A percentile compares a stretch with the other conserved stretches of the same genome.
Evolutionary conservation across 2,113 vertebrate genomes (phyloP).

Genomic region (Nerophis ophidion): DNA sequence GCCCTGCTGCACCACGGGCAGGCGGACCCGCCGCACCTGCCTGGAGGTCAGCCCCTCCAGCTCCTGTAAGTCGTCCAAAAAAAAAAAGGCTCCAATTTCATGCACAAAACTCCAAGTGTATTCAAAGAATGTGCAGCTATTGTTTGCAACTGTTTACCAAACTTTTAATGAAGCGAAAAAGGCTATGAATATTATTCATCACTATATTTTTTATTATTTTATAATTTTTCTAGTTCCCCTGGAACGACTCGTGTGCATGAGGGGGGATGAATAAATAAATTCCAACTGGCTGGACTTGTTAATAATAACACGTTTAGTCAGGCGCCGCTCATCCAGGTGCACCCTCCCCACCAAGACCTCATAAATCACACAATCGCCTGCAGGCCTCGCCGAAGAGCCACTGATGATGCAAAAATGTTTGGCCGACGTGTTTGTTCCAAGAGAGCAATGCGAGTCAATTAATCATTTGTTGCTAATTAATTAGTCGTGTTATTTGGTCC

Average conservation of each 20-base stretch:
- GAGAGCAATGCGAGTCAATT: constrained; percentile 10
- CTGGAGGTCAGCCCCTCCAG: constrained; percentile 82
- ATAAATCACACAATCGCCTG: constrained; percentile 14
- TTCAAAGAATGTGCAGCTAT: not conserved
- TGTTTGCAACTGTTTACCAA: not conserved
- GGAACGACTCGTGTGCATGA: not conserved
- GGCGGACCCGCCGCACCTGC: constrained; percentile 65
- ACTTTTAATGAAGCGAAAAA: not conserved
- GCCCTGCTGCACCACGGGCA: constrained; percentile 76
- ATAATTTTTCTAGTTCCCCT: not conserved
- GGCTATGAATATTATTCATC: not conserved
- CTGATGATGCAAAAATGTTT: constrained; percentile 12
- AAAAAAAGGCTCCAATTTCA: not conserved
- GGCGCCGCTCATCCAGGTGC: not conserved
- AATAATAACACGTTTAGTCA: not conserved
- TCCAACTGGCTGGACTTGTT: not conserved
- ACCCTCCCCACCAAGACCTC: not conserved
- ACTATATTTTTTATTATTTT: not conserved
- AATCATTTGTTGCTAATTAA: constrained; percentile 1
- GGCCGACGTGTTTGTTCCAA: not conserved
- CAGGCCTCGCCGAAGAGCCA: constrained; percentile 3
- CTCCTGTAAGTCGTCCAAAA: constrained; percentile 75
- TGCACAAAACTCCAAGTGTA: no score
- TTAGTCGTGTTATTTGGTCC: not conserved
- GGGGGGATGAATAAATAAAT: not conserved